Base-by-base conservation (phyloP, 1,140 invertebrate species). In the Pseudomyrmex gracilis region DNA sequence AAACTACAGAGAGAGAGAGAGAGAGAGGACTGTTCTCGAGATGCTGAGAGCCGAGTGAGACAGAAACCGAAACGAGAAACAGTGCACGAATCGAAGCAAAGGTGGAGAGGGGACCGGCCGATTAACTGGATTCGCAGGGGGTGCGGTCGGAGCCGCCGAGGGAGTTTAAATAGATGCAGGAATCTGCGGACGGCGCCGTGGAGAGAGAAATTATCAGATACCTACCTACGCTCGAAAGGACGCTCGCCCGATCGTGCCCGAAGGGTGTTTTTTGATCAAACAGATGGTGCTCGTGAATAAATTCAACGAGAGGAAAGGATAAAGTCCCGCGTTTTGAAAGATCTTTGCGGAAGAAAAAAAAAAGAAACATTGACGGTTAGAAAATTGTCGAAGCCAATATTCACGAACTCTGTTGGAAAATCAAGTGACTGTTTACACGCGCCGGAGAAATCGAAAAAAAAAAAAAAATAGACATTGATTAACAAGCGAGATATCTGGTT, bases 141-240 rank as follows among this genome's bases (percentile, higher is more conserved):
- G 83, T 68, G 24, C 22, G 85, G 74, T 13, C 20, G 43, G 24
- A 51, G 66, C 64, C 47, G 7, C 34, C 34, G 34, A 34, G 34
- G 57, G 73, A 60, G 55, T 74, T 83, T 91, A 93, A 94, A 90
- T 92, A 93, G 92, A 93, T 92, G 92, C 92, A 93, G 92, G 92
- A 93, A 93, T 94, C 87, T 85, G 83, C 85, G 82, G 87, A 92
- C 91, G 92, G 92, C 92, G 93, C 92, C 93, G 89, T 84, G 53
- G 53, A 51, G 63, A 83, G 73, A 83, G 71, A 87, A 82, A 83
- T 84, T 63, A 71, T 67, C 63, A 71, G n/a, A 15, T 67, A 64
- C 13, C 34, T 43, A 78, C 34, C 34, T 43, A 78, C 34, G 64
- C 47, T 49, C 51, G 51, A 66, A 64, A 17, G 8, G 57, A 73